Conservation (phyloP, 2,797 vertebrate species). For the Eremophila alpestris region DNA sequence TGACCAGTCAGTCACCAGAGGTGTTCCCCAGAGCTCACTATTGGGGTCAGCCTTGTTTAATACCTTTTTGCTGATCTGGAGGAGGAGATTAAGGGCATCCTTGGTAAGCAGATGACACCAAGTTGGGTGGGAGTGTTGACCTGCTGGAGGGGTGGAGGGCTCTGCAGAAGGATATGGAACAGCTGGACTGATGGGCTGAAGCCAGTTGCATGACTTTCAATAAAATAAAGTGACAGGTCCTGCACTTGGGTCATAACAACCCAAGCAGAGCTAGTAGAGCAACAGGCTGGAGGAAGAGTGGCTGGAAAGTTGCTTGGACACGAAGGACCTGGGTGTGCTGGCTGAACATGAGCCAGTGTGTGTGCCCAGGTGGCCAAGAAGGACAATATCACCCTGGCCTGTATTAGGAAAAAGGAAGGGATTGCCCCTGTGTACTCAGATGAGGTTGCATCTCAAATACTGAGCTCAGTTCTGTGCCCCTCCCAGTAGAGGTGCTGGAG, state of each 20-base stretch:
- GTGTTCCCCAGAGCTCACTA: neutral
- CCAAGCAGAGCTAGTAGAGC: neutral
- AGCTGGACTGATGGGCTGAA: neutral
- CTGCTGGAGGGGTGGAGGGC: neutral
- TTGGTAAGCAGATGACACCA: neutral
- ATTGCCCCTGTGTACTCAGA: rapidly evolving
- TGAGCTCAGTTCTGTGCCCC: neutral
- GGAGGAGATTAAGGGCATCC: neutral
- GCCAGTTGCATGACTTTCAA: rapidly evolving
- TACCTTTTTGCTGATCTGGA: neutral
- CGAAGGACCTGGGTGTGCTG: neutral
- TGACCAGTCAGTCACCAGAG: no score
- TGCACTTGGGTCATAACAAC: neutral
- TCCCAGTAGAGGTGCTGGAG: neutral
- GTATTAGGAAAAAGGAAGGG: neutral
- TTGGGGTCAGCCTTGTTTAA: neutral
- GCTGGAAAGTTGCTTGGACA: neutral
- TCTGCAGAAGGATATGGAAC: neutral
- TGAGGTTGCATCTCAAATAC: neutral
- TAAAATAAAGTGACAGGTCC: neutral
- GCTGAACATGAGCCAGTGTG: neutral
- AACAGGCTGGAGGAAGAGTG: neutral
- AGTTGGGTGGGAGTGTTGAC: neutral
- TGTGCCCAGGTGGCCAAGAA: neutral
- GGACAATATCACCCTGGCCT: neutral